A percentile compares a stretch with the other conserved stretches of the same genome.
Conservation (phyloP, 2,797 vertebrate species). For the Denticeps clupeoides region DNA sequence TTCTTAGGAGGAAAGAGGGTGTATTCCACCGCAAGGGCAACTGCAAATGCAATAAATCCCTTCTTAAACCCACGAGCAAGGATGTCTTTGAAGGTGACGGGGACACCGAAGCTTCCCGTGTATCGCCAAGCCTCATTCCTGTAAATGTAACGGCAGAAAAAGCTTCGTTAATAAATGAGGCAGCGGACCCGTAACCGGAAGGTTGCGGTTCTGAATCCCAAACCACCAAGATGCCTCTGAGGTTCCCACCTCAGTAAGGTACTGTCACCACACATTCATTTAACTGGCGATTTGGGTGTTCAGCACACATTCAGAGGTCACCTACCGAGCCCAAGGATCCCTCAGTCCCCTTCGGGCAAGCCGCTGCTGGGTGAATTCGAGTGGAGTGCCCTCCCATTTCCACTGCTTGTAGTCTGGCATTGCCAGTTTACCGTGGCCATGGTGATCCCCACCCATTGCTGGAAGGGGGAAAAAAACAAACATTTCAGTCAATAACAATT, state of each 20-base stretch:
- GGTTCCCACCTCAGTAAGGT: too few species aligned
- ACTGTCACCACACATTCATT: neutral
- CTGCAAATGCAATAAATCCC: conserved; percentile 82
- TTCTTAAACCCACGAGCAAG: conserved; percentile 79
- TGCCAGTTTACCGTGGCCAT: conserved; percentile 62
- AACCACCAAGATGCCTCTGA: too few species aligned
- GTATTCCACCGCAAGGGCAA: conserved; percentile 81
- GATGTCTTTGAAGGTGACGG: conserved; percentile 56
- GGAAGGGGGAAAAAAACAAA: neutral
- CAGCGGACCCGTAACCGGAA: neutral
- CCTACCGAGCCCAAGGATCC: conserved; percentile 86
- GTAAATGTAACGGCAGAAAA: conserved; percentile 14
- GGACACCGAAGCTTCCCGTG: conserved; percentile 62
- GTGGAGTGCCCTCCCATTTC: conserved; percentile 77
- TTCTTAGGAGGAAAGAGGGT: conserved; percentile 68
- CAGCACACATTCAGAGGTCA: too few species aligned
- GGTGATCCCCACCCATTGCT: conserved; percentile 35
- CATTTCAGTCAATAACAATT: too few species aligned
- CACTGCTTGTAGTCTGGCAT: conserved; percentile 78
- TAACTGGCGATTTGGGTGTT: neutral
- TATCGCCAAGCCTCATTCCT: conserved; percentile 94
- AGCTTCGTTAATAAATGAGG: neutral
- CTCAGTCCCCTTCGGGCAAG: conserved; percentile 68
- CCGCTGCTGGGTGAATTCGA: conserved; percentile 70
- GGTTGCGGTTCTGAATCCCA: too few species aligned